These are phyloP conservation scores for Prunella himalayana DNA, from an alignment of 2,113 vertebrate species.

Conservation along the genomic window DNA sequence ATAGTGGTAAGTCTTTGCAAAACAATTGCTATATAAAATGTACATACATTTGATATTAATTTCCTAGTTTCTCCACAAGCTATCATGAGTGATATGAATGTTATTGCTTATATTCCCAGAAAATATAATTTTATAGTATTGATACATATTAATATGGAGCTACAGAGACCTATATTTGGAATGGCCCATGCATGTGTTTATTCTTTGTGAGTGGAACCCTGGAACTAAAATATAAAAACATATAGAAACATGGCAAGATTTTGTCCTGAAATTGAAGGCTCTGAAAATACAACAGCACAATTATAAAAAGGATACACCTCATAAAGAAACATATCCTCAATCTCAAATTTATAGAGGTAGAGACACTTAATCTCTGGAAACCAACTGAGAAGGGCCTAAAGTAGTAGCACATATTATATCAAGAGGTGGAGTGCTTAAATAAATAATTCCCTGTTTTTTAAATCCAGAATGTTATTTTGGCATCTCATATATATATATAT, in stretches of 20 bases:
- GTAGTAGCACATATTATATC: not conserved
- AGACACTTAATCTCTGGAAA: not conserved
- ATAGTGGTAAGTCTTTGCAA: not conserved
- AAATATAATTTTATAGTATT: not conserved
- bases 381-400: not conserved
- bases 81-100: not conserved
- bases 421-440: not conserved
- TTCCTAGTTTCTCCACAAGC: not conserved
- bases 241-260: not conserved
- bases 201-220: not conserved
- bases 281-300: not conserved
- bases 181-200: accelerated
- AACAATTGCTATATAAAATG: not conserved
- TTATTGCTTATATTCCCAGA: not conserved
- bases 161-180: not conserved
- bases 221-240: not conserved
- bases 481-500: not conserved
- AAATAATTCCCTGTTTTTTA: not conserved
- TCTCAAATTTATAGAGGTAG: not conserved
- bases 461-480: not conserved
- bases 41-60: not conserved
- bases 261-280: not conserved
- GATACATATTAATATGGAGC: not conserved
- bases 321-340: not conserved
- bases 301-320: not conserved